These are phyloP conservation scores for Sialis fuliginosa DNA, from an alignment of 2,888 invertebrate species.

Conservation along the genomic window DNA sequence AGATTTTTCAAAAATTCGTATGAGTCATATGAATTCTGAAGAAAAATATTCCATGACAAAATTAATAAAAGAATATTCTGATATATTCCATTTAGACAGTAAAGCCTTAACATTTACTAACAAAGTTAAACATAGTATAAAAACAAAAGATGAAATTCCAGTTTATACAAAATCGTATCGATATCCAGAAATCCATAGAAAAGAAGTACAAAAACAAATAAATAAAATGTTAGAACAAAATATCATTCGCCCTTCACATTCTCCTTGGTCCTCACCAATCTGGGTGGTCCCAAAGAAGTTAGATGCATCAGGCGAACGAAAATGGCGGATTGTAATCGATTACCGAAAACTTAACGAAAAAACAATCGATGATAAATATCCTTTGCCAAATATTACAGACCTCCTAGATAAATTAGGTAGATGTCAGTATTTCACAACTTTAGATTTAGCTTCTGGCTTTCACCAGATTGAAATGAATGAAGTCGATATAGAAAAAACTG, in stretches of 20 bases:
- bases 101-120: conserved; percentile 11
- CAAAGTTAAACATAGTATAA: conserved; percentile 13
- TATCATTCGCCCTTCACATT: conserved; percentile 10
- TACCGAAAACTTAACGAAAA: conserved; percentile 12
- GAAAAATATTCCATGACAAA: too few species aligned
- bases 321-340: conserved; percentile 12
- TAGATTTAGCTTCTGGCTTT: conserved; percentile 17
- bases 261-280: conserved; percentile 12
- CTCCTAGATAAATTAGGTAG: conserved; percentile 17
- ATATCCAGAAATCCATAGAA: conserved; percentile 13
- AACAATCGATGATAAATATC: conserved; percentile 10
- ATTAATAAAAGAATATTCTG: neutral
- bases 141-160: conserved; percentile 11
- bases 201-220: conserved; percentile 13
- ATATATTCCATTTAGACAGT: conserved; percentile 8
- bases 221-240: conserved; percentile 10
- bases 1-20: too few species aligned
- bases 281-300: conserved; percentile 13
- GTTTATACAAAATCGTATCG: conserved; percentile 13
- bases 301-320: conserved; percentile 9
- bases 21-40: too few species aligned
- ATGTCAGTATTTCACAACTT: too few species aligned
- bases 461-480: conserved; percentile 16
- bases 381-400: conserved; percentile 15
- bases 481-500: conserved; percentile 15